Base-by-base conservation (phyloP, 1,140 invertebrate species). In the Tetragnatha versicolor region DNA sequence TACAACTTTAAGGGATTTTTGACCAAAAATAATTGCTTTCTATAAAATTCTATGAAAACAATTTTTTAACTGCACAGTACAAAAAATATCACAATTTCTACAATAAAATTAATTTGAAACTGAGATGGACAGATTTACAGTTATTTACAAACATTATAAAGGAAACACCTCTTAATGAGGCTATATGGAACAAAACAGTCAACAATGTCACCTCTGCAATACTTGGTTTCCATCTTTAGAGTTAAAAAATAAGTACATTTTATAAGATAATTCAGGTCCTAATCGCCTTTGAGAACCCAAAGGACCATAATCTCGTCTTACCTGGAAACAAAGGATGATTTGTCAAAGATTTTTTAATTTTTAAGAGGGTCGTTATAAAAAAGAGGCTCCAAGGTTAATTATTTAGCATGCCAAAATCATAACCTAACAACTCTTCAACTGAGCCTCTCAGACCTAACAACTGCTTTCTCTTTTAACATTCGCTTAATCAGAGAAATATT, bases 251-350 rank as follows among this genome's bases (percentile, higher is more conserved):
- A 53, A 42, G 45, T 66, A 55, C 12, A 77, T 66, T 55, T 77
- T 77, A 22, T 66, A 77, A 1, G 75, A 66, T 35, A 77, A 35
- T 25, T 77, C 75, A 22, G 75, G 75, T 22, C 75, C 75, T 33
- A 77, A 45, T 14, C 75, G 60, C 17, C 61, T 27, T 20, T 65
- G 60, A 20, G 75, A 66, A 14, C 75, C 75, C 45, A 77, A 47
- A 4, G 75, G 75, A 1, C 75, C 75, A 58, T 77, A 77, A 29
- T 42, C 58, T 58, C 75, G 27, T 53, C 75, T 53, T 17, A 77
- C 75, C 75, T 77, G 22, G 31, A 66, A 49, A 37, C 47, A 35
- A 49, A 37, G 1, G 1, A 45, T 14, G 2, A 37, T 2, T 12
- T 60, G 20, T 37, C 33, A 6, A 20, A 6, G 2, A 20, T n/a